A percentile compares a stretch with the other conserved stretches of the same genome.
phyloP scores from a whole-genome alignment of 2,113 vertebrate species.

The Charadrius vociferus region DNA sequence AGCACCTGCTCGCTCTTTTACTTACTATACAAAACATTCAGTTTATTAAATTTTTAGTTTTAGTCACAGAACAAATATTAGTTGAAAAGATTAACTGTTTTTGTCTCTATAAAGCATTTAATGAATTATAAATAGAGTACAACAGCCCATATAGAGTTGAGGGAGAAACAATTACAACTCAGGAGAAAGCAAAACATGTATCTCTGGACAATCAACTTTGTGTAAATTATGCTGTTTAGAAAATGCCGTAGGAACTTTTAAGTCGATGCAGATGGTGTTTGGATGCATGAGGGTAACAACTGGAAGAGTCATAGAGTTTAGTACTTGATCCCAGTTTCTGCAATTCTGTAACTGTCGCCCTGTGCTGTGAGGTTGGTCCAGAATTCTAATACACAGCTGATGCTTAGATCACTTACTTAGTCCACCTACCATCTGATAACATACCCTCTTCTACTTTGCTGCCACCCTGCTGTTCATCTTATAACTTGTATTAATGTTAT shows the following conservation, averaged over 20 bases:
- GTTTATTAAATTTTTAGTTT: not conserved
- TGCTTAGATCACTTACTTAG: not conserved
- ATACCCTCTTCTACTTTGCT: not conserved
- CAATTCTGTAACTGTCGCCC: not conserved
- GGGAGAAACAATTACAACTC: not conserved
- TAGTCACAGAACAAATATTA: not conserved
- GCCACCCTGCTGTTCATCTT: not conserved
- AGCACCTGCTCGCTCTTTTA: not conserved
- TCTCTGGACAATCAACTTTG: not conserved
- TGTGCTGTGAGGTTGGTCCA: not conserved
- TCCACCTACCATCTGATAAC: too few species aligned
- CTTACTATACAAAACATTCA: not conserved
- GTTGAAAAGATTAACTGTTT: not conserved
- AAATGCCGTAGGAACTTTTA: not conserved
- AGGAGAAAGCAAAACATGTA: not conserved
- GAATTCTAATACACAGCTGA: not conserved
- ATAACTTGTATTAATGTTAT: rapidly evolving
- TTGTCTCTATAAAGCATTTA: not conserved
- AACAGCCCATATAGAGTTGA: not conserved
- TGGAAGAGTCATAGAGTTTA: not conserved
- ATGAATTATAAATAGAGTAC: not conserved
- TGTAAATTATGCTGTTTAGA: not conserved
- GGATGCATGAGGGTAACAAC: too few species aligned
- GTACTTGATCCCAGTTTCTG: rapidly evolving
- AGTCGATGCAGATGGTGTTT: not conserved